These are phyloP conservation scores for Lycaon pictus DNA, from an alignment of 2,113 vertebrate species.

Conservation along the genomic window DNA sequence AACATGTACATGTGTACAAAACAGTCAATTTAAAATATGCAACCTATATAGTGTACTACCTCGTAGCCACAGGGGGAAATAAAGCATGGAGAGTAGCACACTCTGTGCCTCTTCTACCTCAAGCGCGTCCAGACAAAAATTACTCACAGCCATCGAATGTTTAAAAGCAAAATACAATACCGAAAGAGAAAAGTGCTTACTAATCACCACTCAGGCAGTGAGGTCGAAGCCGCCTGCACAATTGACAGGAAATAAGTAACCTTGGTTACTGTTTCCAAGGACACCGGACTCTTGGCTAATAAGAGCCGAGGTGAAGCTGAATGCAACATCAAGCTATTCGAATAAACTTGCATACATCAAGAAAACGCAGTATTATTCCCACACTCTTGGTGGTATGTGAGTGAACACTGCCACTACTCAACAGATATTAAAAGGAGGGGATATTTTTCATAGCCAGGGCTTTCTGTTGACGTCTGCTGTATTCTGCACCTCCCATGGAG, in stretches of 20 bases:
- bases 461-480: neutral
- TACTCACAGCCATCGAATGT: neutral
- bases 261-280: slow-evolving; percentile 89
- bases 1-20: neutral
- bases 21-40: slow-evolving; percentile 2
- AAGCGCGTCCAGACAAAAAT: slow-evolving; percentile 65
- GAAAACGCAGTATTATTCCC: neutral
- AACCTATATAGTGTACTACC: neutral
- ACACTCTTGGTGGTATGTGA: neutral
- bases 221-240: slow-evolving; percentile 56
- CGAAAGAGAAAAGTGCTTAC: neutral
- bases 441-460: rapidly evolving
- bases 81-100: neutral
- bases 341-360: neutral
- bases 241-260: slow-evolving; percentile 83
- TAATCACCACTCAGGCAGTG: slow-evolving; percentile 12
- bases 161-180: neutral
- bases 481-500: neutral
- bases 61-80: neutral
- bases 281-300: slow-evolving; percentile 81
- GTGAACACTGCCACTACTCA: neutral
- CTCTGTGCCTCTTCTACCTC: neutral
- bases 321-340: slow-evolving; percentile 67
- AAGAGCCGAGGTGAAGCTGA: slow-evolving; percentile 66
- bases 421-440: neutral